These are phyloP conservation scores for Paraplagusia blochii DNA, from an alignment of 2,113 vertebrate species.

Conservation along the genomic window DNA sequence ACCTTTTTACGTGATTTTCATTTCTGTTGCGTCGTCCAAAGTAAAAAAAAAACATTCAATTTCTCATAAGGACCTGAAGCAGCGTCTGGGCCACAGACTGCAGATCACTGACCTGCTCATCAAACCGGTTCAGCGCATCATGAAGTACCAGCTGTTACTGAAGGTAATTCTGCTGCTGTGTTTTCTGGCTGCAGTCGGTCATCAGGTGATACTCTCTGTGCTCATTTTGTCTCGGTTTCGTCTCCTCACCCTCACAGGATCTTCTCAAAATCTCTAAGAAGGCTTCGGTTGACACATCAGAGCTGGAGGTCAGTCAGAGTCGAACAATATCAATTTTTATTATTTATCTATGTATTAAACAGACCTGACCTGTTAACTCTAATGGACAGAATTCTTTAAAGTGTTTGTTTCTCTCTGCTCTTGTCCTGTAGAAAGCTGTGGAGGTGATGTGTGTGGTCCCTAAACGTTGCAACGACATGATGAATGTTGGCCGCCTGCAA, in stretches of 20 bases:
- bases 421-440: conserved; percentile 85
- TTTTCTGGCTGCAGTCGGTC: background rate
- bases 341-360: background rate
- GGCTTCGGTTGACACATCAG: conserved; percentile 85
- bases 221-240: background rate
- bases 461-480: conserved; percentile 99
- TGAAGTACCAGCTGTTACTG: conserved; percentile 96
- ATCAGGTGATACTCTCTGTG: background rate
- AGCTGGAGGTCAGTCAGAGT: conserved; percentile 85
- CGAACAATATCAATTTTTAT: background rate
- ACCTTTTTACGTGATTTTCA: background rate
- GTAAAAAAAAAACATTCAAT: background rate
- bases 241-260: conserved; percentile 75
- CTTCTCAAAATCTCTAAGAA: conserved; percentile 95
- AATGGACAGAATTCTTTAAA: background rate
- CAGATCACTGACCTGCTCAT: conserved; percentile 95
- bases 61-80: conserved; percentile 87
- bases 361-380: background rate
- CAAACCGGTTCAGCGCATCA: conserved; percentile 98
- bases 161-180: conserved; percentile 77
- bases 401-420: conserved; percentile 3
- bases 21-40: background rate
- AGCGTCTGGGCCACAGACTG: conserved; percentile 90
- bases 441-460: conserved; percentile 99
- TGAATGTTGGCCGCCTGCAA: conserved; percentile 98